Conservation (phyloP, 2,797 vertebrate genomes). For the Xerus rutilus region DNA sequence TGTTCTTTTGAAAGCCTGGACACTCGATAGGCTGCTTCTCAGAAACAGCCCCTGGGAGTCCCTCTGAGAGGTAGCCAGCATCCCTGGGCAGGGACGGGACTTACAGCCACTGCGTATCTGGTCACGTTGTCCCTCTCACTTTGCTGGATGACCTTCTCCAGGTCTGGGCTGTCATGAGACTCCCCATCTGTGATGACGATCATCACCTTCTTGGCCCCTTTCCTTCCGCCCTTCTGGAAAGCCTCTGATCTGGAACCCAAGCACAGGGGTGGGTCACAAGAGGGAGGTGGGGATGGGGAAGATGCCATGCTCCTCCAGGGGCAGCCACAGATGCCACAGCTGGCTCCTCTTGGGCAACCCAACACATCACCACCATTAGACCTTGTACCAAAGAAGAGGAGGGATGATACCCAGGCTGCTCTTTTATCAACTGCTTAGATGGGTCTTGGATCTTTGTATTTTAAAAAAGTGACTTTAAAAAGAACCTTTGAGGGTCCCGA, state of each 20-base stretch:
- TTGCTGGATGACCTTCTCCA: conserved; percentile 96
- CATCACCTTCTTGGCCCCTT: conserved; percentile 99
- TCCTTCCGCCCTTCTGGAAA: conserved; percentile 97
- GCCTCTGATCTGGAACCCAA: conserved; percentile 93
- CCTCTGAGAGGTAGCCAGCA: neutral
- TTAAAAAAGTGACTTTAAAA: conserved; percentile 9
- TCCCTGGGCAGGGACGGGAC: conserved; percentile 74
- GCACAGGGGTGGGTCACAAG: neutral
- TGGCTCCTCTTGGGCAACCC: neutral
- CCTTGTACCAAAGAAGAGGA: neutral
- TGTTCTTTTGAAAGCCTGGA: neutral
- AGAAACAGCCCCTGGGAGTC: neutral
- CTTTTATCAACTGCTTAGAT: neutral
- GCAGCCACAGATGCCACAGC: neutral
- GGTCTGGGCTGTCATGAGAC: conserved; percentile 96
- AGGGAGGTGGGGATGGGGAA: no score
- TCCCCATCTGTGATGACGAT: conserved; percentile 99
- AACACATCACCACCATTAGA: neutral
- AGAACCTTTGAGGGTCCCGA: neutral
- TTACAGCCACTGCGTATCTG: conserved; percentile 97
- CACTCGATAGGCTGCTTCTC: no score
- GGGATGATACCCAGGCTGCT: neutral
- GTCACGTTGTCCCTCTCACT: conserved; percentile 97
- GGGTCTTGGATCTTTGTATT: neutral
- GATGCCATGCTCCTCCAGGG: no score